Percentiles rank a stretch among this genome's conserved stretches.
These are phyloP conservation scores for Elephas maximus DNA, from an alignment of 2,113 vertebrate genomes.

Conservation along the genomic window DNA sequence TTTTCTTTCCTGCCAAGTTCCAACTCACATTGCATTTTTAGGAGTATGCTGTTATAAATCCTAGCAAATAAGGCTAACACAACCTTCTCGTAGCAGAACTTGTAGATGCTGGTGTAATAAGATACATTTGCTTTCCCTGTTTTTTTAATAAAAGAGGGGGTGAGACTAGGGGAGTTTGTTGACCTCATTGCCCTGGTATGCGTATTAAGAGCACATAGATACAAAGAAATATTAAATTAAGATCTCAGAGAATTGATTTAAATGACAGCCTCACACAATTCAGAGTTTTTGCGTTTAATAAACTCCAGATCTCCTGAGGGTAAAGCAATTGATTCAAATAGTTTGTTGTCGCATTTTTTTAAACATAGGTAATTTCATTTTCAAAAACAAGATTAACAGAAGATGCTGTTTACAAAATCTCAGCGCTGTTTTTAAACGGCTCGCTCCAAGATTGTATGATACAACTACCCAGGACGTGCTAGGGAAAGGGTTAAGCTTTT, in stretches of 20 bases:
- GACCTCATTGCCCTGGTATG: slow-evolving; percentile 76
- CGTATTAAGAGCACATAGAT: slow-evolving; percentile 68
- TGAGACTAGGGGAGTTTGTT: slow-evolving; percentile 77
- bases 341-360: slow-evolving; percentile 85
- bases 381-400: slow-evolving; percentile 82
- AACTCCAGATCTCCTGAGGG: slow-evolving; percentile 78
- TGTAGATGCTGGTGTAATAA: slow-evolving; percentile 64
- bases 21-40: slow-evolving; percentile 53
- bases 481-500: slow-evolving; percentile 93
- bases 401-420: slow-evolving; percentile 85
- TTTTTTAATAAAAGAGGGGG: slow-evolving; percentile 81
- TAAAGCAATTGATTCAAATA: slow-evolving; percentile 85
- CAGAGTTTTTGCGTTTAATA: slow-evolving; percentile 78
- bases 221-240: slow-evolving; percentile 85
- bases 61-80: slow-evolving; percentile 65
- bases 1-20: slow-evolving; percentile 66
- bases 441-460: slow-evolving; percentile 75
- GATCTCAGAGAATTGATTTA: slow-evolving; percentile 82
- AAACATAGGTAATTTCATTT: slow-evolving; percentile 82
- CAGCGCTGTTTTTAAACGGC: slow-evolving; percentile 81
- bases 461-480: slow-evolving; percentile 75
- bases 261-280: slow-evolving; percentile 75
- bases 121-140: slow-evolving; percentile 65
- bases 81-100: slow-evolving; percentile 26
- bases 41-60: slow-evolving; percentile 47